A percentile compares a stretch with the other conserved stretches of the same genome.
Evolutionary conservation across 2,888 invertebrate species (phyloP).

Genomic region (Cephalotes varians): DNA sequence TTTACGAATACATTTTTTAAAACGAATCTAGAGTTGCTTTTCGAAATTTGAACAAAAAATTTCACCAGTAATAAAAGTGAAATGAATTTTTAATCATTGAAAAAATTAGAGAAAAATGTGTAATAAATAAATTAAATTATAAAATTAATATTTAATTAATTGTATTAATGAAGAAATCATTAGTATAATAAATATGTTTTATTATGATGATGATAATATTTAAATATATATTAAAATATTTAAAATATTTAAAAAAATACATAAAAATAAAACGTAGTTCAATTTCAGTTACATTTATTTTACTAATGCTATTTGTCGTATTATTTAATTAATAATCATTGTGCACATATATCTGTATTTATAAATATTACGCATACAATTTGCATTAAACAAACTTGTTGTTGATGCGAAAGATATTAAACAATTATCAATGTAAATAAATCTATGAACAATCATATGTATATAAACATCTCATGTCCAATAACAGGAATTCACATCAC

Average conservation of each 20-base stretch:
- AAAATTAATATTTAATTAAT: not conserved
- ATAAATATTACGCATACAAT: slow-evolving; percentile 64
- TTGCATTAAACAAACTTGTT: slow-evolving; percentile 49
- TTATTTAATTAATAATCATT: slow-evolving; percentile 60
- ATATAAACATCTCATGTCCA: slow-evolving; percentile 55
- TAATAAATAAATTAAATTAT: not conserved
- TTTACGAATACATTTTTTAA: not conserved
- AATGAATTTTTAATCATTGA: slow-evolving; percentile 4
- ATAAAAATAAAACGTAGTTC: slow-evolving; percentile 64
- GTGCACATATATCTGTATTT: slow-evolving; percentile 66
- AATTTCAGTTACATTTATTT: slow-evolving; percentile 68
- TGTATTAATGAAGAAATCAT: not conserved
- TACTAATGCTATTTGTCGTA: slow-evolving; percentile 32
- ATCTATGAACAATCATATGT: slow-evolving; percentile 49
- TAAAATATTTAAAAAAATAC: slow-evolving; percentile 63
- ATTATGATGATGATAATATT: not conserved
- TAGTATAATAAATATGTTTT: slow-evolving; percentile 3
- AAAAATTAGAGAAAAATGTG: not conserved
- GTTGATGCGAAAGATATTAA: slow-evolving; percentile 32
- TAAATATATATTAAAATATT: not conserved
- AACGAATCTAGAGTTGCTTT: not conserved
- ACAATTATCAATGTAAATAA: slow-evolving; percentile 37
- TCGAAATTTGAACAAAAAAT: not conserved
- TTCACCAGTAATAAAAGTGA: not conserved
- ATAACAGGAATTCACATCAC: slow-evolving; percentile 63